phyloP scores from a whole-genome alignment of 2,888 invertebrate species.

The Lacanobia oleracea region DNA sequence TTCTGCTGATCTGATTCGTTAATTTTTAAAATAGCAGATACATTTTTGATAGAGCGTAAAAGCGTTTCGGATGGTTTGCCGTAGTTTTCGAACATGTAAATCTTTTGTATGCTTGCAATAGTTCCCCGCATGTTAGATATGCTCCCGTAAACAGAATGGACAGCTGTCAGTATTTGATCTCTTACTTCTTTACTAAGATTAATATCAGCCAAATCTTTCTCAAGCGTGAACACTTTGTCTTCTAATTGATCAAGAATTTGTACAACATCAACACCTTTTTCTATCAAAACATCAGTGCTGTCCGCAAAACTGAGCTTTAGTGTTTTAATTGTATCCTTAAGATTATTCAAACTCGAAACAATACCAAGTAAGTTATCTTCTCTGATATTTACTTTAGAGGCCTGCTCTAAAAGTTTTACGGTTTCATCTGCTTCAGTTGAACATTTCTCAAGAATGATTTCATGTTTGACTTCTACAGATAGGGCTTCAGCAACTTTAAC shows the following conservation, averaged over 20 bases:
- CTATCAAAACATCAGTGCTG: slow-evolving; percentile 80
- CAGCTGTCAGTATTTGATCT: slow-evolving; percentile 83
- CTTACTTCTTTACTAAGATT: slow-evolving; percentile 73
- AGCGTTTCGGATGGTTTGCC: slow-evolving; percentile 83
- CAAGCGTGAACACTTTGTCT: slow-evolving; percentile 82
- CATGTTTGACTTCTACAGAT: slow-evolving; percentile 59
- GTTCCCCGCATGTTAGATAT: slow-evolving; percentile 90
- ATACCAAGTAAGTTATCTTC: slow-evolving; percentile 70
- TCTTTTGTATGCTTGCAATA: slow-evolving; percentile 86
- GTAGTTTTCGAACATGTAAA: slow-evolving; percentile 85
- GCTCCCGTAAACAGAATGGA: slow-evolving; percentile 88
- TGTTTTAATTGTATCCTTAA: slow-evolving; percentile 78
- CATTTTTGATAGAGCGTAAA: slow-evolving; percentile 80
- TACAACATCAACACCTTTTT: slow-evolving; percentile 83
- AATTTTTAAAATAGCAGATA: slow-evolving; percentile 66
- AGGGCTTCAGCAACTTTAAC: slow-evolving; percentile 62
- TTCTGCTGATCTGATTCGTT: slow-evolving; percentile 62
- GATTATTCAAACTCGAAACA: slow-evolving; percentile 69
- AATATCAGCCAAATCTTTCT: slow-evolving; percentile 77
- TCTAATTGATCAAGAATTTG: slow-evolving; percentile 85
- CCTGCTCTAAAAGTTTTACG: slow-evolving; percentile 84
- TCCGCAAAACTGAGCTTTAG: slow-evolving; percentile 75
- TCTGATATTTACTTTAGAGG: slow-evolving; percentile 78
- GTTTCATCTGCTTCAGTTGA: slow-evolving; percentile 76
- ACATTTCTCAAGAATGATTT: slow-evolving; percentile 74